Conservation (phyloP, 1,140 invertebrate genomes). For the Rhopalosiphum padi region DNA sequence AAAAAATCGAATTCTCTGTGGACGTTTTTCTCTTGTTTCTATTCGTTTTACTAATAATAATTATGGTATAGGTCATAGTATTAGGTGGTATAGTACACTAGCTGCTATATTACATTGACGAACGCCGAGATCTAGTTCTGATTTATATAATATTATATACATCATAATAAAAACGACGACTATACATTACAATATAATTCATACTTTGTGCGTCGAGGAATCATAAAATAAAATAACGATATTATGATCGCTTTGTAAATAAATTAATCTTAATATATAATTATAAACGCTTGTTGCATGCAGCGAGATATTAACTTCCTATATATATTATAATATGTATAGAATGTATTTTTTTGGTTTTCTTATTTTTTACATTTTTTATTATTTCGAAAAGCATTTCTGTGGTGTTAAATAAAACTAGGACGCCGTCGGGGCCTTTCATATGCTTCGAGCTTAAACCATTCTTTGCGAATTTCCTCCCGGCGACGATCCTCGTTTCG, state of each 20-base stretch:
- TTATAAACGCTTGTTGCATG: background rate
- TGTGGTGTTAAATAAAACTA: constrained; percentile 52
- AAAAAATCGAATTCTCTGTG: constrained; percentile 50
- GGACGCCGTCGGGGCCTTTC: constrained; percentile 34
- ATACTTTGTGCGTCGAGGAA: background rate
- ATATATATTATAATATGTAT: background rate
- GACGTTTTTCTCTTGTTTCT: constrained; percentile 56
- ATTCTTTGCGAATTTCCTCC: constrained; percentile 39
- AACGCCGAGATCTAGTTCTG: background rate
- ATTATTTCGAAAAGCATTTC: constrained; percentile 55
- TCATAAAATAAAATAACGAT: background rate
- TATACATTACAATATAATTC: background rate
- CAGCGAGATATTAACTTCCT: background rate
- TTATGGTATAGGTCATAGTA: background rate
- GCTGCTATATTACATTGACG: background rate
- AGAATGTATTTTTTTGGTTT: background rate
- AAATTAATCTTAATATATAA: background rate
- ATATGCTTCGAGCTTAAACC: constrained; percentile 45
- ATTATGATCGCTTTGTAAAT: background rate
- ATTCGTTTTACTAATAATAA: background rate
- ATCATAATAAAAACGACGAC: background rate
- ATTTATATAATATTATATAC: background rate
- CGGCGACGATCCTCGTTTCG: constrained; percentile 21
- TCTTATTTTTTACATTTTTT: constrained; percentile 19
- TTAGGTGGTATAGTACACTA: background rate